Evolutionary conservation across 2,888 invertebrate species (phyloP), one percentile per base, ranked within the genome.

Genomic region (Dinocampus coccinellae): DNA sequence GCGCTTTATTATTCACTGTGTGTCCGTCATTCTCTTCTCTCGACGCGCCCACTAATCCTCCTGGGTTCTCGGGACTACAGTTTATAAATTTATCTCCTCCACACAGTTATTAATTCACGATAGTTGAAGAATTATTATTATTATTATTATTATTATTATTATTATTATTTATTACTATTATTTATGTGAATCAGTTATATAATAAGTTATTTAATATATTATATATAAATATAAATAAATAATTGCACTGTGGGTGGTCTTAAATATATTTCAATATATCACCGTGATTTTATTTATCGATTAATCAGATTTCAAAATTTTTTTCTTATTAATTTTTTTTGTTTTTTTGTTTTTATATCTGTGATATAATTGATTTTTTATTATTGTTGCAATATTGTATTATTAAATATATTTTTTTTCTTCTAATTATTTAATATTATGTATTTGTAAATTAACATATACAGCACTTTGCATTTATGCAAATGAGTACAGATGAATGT

Each of bases 31-130:
- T 63, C 33, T 63, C 42, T 61, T 57, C 33, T 53, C 61, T 68
- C 68, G 62, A 69, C 62, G 62, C 62, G 62, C 39, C 53, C 55
- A 62, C 69, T 69, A 69, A 69, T 69, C 62, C 62, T 52, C 24
- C 53, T 39, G 34, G 36, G 57, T n/a, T 62, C 34, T 62, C 2
- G 9, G 22, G 39, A 16, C 47, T 42, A 42, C 65, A 34, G 70
- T 70, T 77, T 72, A 73, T 71, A 65, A 74, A 75, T 75, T 74
- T 55, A 77, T 69, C 62, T 62, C 53, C 53, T 26, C 53, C 34
- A 9, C 10, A 58, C n/a, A 9, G 33, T 58, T 61, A 68, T 68
- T 68, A 68, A 68, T 68, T 68, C 61, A 60, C 52, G 16, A 66
- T 29, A n/a, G 24, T 29, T 26, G 39, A 11, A 13, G 24, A 36